Base-by-base conservation (phyloP, 35 echinoderm and acorn worm species). In the Anneissia japonica region DNA sequence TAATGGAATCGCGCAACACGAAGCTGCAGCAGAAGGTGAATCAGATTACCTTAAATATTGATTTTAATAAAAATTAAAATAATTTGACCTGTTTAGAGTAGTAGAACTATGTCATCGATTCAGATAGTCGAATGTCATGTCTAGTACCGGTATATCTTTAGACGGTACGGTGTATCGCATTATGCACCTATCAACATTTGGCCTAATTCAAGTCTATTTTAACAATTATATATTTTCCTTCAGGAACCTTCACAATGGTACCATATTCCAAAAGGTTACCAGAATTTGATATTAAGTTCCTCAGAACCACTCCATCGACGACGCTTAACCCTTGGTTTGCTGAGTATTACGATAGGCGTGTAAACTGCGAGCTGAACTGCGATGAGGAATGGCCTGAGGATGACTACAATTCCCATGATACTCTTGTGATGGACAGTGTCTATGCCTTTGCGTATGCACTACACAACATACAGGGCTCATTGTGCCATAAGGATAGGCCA, bases 381-480 rank as follows among this genome's bases (percentile, higher is more conserved):
- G 40, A 40, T 29, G 83, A 84, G 35, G 39, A 40, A 0, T 83
- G 82, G 5, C 31, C 37, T 72, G 43, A 72, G 30, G 79, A 73
- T n/a, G 79, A 76, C 75, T 46, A 35, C 79, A 77, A 74, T 40
- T 77, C 79, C 34, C 78, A 76, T 6, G 94, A 96, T 37, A 96
- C 94, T 0, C 80, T 96, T 9, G 95, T 97, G 26, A 91, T 97
- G 72, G 95, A 97, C 35, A 81, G 88, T 32, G 95, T 93, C 0
- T 90, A 81, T 45, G 91, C 91, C 10, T 97, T 91, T 55, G 95
- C 88, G 0, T 36, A 93, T 36, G 91, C 95, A 16, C 46, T 97
- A 72, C 75, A 91, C 72, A 39, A 39, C 16, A 76, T 97, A 26
- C 82, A 87, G 3, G 56, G 35, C 0, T 37, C 77, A 1, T 30